phyloP scores from a whole-genome alignment of 2,888 invertebrate species.

The Stratiomys singularior region DNA sequence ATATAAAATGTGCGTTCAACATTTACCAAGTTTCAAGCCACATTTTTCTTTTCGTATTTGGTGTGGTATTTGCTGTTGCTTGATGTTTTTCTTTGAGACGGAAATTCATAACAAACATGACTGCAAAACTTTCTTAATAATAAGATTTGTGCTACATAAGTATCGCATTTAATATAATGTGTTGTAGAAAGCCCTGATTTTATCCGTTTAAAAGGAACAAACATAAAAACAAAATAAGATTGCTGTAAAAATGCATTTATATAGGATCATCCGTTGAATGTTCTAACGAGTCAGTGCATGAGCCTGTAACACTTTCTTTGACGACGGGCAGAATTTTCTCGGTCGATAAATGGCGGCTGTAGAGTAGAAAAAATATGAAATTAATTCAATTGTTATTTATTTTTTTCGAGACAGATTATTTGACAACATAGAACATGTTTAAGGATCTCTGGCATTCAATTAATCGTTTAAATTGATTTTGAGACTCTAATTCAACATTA shows the following conservation, averaged over 20 bases:
- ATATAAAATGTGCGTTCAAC: too few relatives aligned
- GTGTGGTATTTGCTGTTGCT: too few relatives aligned
- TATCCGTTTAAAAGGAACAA: not conserved
- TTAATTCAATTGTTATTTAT: not conserved
- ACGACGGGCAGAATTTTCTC: constrained; percentile 68
- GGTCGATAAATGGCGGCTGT: constrained; percentile 67
- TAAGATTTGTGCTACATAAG: constrained; percentile 4
- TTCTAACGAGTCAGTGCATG: constrained; percentile 50
- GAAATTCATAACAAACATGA: too few relatives aligned
- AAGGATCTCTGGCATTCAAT: too few relatives aligned
- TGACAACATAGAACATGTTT: too few relatives aligned
- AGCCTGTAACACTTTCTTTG: constrained; percentile 63
- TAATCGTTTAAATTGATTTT: too few relatives aligned
- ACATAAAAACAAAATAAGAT: too few relatives aligned
- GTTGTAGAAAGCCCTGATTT: not conserved
- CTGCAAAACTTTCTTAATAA: not conserved
- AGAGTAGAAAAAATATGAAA: constrained; percentile 12
- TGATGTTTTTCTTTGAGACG: too few relatives aligned
- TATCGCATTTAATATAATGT: not conserved
- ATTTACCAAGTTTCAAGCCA: too few relatives aligned
- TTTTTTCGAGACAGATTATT: too few relatives aligned
- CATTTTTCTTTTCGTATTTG: too few relatives aligned
- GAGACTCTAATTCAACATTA: too few relatives aligned
- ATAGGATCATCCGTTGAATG: constrained; percentile 45
- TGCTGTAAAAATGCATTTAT: not conserved